Percentiles rank a stretch among this genome's conserved stretches.
Conservation (phyloP, 2,888 invertebrate genomes). For the Beris chalybata region DNA sequence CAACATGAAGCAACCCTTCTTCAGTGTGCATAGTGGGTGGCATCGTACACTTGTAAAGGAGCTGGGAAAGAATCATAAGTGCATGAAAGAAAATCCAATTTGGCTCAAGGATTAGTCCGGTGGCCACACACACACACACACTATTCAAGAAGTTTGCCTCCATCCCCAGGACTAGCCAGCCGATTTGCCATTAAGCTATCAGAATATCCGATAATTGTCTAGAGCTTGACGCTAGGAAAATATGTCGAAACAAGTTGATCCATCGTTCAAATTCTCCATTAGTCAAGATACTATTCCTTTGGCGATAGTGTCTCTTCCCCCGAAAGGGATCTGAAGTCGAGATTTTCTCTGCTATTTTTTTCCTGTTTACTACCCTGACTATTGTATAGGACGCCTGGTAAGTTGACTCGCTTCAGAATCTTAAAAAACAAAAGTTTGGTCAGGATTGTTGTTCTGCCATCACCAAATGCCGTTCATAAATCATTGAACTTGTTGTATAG, state of each 20-base stretch:
- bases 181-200: constrained; percentile 28
- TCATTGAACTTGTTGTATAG: constrained; percentile 38
- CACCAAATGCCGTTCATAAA: constrained; percentile 38
- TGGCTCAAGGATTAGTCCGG: background rate
- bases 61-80: background rate
- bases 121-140: too few relatives aligned
- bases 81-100: constrained; percentile 15
- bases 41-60: background rate
- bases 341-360: constrained; percentile 20
- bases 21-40: constrained; percentile 2
- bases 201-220: constrained; percentile 10
- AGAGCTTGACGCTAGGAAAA: constrained; percentile 19
- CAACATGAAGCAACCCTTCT: constrained; percentile 16
- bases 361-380: constrained; percentile 9
- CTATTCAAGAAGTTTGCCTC: too few relatives aligned
- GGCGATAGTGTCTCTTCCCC: background rate
- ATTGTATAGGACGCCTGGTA: background rate
- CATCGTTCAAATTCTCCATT: constrained; percentile 32
- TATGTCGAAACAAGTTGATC: constrained; percentile 32
- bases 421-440: constrained; percentile 34
- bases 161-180: constrained; percentile 3
- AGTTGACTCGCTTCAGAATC: background rate
- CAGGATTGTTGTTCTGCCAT: constrained; percentile 35
- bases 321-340: constrained; percentile 26
- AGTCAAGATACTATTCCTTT: constrained; percentile 20